Evolutionary conservation across 2,888 invertebrate genomes (phyloP).

Genomic region (Lordiphosa andalusiaca): DNA sequence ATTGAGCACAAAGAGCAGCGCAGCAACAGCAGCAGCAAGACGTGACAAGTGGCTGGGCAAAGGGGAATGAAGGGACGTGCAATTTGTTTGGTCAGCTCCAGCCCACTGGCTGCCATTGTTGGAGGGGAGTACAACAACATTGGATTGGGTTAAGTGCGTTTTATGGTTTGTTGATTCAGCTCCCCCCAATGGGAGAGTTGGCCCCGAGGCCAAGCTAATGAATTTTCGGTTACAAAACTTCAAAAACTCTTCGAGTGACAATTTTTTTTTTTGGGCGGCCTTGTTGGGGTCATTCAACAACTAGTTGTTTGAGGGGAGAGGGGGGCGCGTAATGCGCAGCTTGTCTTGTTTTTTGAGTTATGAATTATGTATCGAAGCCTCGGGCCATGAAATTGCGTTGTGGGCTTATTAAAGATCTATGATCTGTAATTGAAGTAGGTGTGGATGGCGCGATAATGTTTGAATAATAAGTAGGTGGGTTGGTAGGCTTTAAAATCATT

Average conservation of each 20-base stretch:
- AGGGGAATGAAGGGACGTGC: constrained; percentile 18
- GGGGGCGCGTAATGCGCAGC: constrained; percentile 22
- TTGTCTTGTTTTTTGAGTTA: constrained; percentile 28
- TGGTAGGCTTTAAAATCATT: not conserved
- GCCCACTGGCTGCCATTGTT: constrained; percentile 16
- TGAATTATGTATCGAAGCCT: constrained; percentile 52
- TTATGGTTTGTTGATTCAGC: constrained; percentile 57
- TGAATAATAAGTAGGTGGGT: not conserved
- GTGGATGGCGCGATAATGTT: not conserved
- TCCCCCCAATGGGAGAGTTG: constrained; percentile 9
- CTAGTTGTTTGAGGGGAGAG: not conserved
- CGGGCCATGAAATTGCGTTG: constrained; percentile 33
- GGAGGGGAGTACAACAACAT: constrained; percentile 12
- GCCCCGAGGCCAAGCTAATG: constrained; percentile 17
- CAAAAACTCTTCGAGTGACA: constrained; percentile 37
- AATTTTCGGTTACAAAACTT: constrained; percentile 40
- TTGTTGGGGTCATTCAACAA: constrained; percentile 22
- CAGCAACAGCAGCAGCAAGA: constrained; percentile 9
- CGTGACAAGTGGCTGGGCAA: constrained; percentile 5
- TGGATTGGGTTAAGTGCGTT: constrained; percentile 63
- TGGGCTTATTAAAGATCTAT: constrained; percentile 13
- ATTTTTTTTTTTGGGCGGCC: constrained; percentile 19
- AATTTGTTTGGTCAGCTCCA: constrained; percentile 63
- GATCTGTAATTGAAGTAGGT: constrained; percentile 7
- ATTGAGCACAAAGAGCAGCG: constrained; percentile 51